phyloP scores from a whole-genome alignment of 2,113 vertebrate species.

The Colaptes auratus region DNA sequence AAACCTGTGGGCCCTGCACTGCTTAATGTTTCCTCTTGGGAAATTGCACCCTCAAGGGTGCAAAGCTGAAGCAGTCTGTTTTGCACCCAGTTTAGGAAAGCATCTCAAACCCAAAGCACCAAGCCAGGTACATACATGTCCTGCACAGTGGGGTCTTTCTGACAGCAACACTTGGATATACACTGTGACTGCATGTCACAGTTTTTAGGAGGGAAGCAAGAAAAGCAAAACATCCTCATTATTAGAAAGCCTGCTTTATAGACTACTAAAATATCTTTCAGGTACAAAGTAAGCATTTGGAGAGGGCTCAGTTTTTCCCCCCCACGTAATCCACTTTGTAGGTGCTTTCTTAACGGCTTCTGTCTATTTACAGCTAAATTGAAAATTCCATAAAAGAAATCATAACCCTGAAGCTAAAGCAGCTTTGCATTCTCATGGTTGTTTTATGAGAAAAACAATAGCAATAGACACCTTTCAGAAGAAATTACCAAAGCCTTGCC shows the following conservation, averaged over 20 bases:
- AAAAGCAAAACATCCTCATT: not conserved
- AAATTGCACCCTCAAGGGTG: not conserved
- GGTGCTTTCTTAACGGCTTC: not conserved
- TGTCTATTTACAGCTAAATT: not conserved
- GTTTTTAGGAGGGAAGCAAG: not conserved
- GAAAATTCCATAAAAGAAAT: not conserved
- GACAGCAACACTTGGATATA: not conserved
- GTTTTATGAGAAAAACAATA: not conserved
- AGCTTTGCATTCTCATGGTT: not conserved
- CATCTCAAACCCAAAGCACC: not conserved
- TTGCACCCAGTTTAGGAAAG: not conserved
- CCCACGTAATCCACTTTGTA: not conserved
- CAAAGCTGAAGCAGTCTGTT: not conserved
- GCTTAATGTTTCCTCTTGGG: not conserved
- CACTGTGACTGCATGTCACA: accelerated
- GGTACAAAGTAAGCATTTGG: not conserved
- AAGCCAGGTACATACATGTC: no score
- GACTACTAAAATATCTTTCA: not conserved
- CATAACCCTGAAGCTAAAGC: not conserved
- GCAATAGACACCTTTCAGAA: not conserved
- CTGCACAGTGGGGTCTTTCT: no score
- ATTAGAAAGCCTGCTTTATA: not conserved
- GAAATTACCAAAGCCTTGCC: not conserved
- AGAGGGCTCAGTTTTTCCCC: not conserved
- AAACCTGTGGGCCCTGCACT: not conserved